phyloP scores from a whole-genome alignment of 2,113 vertebrate genomes.

The Nothobranchius furzeri region DNA sequence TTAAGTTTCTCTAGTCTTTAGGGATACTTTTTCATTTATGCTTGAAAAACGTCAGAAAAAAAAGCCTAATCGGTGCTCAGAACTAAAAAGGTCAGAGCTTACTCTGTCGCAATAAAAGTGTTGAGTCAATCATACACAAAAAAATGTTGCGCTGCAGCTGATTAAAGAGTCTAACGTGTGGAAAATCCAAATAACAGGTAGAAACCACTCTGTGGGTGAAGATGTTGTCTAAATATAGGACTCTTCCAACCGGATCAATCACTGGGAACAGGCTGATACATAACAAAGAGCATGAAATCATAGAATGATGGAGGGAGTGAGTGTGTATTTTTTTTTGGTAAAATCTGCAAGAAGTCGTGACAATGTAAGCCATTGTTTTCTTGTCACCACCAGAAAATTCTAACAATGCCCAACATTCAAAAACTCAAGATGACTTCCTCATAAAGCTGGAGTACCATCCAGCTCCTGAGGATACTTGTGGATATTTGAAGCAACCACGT shows the following conservation, averaged over 20 bases:
- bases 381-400: neutral
- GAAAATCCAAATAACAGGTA: neutral
- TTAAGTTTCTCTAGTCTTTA: too few species aligned
- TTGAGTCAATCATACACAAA: too few species aligned
- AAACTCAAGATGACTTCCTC: too few species aligned
- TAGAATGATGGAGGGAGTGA: neutral
- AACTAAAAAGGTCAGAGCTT: too few species aligned
- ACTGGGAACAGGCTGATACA: constrained; percentile 46
- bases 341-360: neutral
- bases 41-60: too few species aligned
- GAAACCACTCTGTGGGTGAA: neutral
- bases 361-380: neutral
- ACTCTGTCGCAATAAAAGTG: too few species aligned
- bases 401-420: constrained; percentile 1
- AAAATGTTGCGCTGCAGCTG: too few species aligned
- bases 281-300: constrained; percentile 47
- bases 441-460: neutral
- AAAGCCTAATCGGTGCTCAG: too few species aligned
- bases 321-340: neutral
- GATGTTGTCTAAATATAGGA: constrained; percentile 54
- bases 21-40: too few species aligned
- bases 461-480: neutral
- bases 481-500: neutral
- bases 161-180: too few species aligned
- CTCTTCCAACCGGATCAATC: constrained; percentile 62